A percentile compares a stretch with the other conserved stretches of the same genome.
These are phyloP conservation scores for Pangasianodon hypophthalmus DNA, from an alignment of 2,113 vertebrate genomes.

Conservation along the genomic window DNA sequence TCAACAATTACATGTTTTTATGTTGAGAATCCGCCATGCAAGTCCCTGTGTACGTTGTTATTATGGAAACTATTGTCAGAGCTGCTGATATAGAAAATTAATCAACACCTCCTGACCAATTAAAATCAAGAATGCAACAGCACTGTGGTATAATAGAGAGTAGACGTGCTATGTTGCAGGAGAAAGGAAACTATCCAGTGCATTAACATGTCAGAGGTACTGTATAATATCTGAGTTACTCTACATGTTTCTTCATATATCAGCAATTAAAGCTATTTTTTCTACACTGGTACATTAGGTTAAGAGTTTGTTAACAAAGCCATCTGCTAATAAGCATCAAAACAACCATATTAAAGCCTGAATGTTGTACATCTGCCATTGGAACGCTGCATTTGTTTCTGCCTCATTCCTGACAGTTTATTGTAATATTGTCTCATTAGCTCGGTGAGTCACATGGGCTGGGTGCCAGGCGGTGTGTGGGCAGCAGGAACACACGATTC, in stretches of 20 bases:
- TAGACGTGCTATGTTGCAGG: background rate
- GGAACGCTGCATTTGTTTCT: conserved; percentile 44
- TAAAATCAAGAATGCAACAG: background rate
- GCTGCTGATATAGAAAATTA: background rate
- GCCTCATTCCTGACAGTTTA: conserved; percentile 45
- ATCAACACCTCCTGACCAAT: background rate
- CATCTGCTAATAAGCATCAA: conserved; percentile 14
- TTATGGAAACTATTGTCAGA: background rate
- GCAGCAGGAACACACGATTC: conserved; percentile 23
- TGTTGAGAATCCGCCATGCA: background rate
- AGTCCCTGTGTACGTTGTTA: background rate
- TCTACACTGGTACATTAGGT: background rate
- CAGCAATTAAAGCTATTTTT: background rate
- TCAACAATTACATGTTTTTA: background rate
- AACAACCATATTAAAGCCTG: background rate
- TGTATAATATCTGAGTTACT: background rate
- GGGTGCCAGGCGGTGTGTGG: conserved; percentile 38
- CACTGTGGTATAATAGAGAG: background rate
- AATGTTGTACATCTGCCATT: conserved; percentile 14
- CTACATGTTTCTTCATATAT: background rate
- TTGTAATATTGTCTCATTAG: conserved; percentile 52
- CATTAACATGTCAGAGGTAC: background rate
- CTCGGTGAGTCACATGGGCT: conserved; percentile 41
- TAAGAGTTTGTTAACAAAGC: background rate
- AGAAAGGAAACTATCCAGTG: background rate